Base-by-base conservation (phyloP, 1,140 invertebrate genomes). In the Drosophila funebris region DNA sequence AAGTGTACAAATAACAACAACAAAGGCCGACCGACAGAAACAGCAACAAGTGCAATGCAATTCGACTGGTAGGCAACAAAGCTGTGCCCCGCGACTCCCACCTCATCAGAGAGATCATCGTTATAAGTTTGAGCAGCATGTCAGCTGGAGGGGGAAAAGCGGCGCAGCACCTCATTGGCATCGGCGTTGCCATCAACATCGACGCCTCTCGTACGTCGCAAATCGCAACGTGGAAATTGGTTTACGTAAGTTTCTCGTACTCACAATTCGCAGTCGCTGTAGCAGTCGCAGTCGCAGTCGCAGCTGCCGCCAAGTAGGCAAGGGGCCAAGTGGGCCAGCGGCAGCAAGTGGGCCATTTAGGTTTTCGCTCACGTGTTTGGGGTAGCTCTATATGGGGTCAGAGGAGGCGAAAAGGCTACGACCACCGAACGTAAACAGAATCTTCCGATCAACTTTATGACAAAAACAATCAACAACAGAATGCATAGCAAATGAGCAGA, bases 171-270 rank as follows among this genome's bases (percentile, higher is more conserved):
- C 60, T 48, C 53, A 46, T 69, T 70, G 75, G 62, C 44, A 11
- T 36, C 31, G 43, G 43, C 53, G 33, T 50, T 60, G 16, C 20
- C 39, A 16, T 39, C 70, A 27, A 20, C 58, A 46, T 27, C 71
- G 73, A 33, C 76, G 56, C 76, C 76, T 22, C 57, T 89, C 37
- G 63, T 71, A 48, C 83, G 78, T 56, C 81, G 76, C 60, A 91
- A 90, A 77, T 84, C 85, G 68, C 81, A 90, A 78, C 82, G 90
- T 76, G 90, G 90, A 81, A 91, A 91, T 91, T 91, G 90, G 90
- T 90, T 91, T 90, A 91, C 90, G 90, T 91, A 91, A 91, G 90
- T 91, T 66, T 74, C 46, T 71, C 57, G 75, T 27, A 43, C 36
- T 18, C 67, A 31, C 72, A 74, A 37, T n/a, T 48, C 53, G 44